Percentiles rank a stretch among this genome's conserved stretches.
Conservation (phyloP, 2,797 vertebrate species). For the Enteromius mattozi region DNA sequence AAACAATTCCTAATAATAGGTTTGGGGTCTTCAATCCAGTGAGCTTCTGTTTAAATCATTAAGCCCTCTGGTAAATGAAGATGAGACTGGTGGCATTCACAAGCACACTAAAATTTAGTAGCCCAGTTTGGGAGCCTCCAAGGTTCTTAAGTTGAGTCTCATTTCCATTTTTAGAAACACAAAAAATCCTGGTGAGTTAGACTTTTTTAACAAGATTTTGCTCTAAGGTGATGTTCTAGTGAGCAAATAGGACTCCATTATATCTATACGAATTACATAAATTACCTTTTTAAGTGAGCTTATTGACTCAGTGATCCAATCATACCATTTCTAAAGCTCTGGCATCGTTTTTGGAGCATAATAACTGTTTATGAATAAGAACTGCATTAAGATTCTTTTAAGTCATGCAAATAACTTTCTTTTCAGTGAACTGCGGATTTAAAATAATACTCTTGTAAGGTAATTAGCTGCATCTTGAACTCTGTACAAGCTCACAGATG, state of each 20-base stretch:
- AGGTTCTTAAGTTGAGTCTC: neutral
- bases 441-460: slow-evolving; percentile 16
- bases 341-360: neutral
- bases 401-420: neutral
- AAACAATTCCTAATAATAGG: slow-evolving; percentile 45
- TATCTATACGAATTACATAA: neutral
- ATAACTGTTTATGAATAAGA: neutral
- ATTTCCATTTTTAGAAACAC: slow-evolving; percentile 26
- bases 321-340: neutral
- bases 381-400: neutral
- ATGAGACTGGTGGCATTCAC: slow-evolving; percentile 32
- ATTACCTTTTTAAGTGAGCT: neutral
- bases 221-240: neutral
- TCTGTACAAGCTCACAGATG: slow-evolving; percentile 9
- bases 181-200: neutral
- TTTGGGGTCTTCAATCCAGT: slow-evolving; percentile 35
- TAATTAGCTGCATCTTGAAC: slow-evolving; percentile 17
- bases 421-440: neutral
- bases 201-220: neutral
- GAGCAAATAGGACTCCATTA: neutral
- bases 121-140: neutral
- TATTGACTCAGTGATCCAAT: neutral
- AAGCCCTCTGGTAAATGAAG: slow-evolving; percentile 43
- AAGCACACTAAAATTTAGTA: neutral
- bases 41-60: slow-evolving; percentile 38